A percentile compares a stretch with the other conserved stretches of the same genome.
phyloP scores from a whole-genome alignment of 2,888 invertebrate species.

The Tipula lateralis region DNA sequence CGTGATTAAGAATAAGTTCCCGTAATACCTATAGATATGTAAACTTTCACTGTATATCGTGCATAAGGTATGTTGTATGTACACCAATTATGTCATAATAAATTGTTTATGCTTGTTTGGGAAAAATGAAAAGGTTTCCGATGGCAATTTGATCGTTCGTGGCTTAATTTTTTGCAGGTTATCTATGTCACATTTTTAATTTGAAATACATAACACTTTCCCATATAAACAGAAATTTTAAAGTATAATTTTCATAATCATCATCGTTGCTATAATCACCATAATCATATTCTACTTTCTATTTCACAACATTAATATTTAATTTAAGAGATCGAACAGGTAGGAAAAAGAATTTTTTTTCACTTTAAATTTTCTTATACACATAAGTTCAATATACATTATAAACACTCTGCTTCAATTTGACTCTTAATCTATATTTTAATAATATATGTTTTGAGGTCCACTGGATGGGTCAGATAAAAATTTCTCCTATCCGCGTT shows the following conservation, averaged over 20 bases:
- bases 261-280: not conserved
- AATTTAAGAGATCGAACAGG: not conserved
- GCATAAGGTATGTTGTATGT: too few species aligned
- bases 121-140: not conserved
- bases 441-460: too few species aligned
- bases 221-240: not conserved
- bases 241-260: not conserved
- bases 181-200: not conserved
- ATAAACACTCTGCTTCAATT: too few species aligned
- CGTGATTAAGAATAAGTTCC: not conserved
- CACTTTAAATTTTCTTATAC: not conserved
- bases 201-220: not conserved
- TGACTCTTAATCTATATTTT: too few species aligned
- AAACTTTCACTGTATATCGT: not conserved
- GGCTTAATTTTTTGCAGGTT: not conserved
- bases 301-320: not conserved
- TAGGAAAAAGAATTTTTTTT: not conserved
- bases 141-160: not conserved
- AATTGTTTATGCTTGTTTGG: not conserved
- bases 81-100: not conserved
- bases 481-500: too few species aligned
- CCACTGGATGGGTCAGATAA: too few species aligned
- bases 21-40: not conserved
- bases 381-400: too few species aligned
- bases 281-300: not conserved